A percentile compares a stretch with the other conserved stretches of the same genome.
Evolutionary conservation across 2,113 vertebrate species (phyloP).

Genomic region (Carassius auratus): DNA sequence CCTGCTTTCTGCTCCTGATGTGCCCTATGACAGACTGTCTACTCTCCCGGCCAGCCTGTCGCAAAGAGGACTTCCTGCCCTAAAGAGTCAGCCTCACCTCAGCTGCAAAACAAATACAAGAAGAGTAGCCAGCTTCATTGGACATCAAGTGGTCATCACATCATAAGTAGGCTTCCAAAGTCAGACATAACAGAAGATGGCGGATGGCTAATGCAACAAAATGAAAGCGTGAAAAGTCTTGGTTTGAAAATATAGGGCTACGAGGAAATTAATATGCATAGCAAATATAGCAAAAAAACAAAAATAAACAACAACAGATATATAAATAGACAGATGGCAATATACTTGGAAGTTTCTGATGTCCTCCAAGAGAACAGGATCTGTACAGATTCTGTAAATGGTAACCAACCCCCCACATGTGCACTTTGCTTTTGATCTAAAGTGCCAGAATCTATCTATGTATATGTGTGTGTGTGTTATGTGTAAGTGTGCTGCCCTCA

Average conservation of each 20-base stretch:
- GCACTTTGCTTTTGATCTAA: conserved; percentile 43
- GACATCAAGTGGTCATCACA: conserved; percentile 23
- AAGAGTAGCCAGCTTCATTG: conserved; percentile 24
- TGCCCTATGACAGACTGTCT: conserved; percentile 76
- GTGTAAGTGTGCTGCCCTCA: conserved; percentile 27
- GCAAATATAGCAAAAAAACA: background rate
- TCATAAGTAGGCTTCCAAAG: background rate
- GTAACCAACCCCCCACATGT: background rate
- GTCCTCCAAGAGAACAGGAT: too few relatives aligned
- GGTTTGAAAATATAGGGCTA: background rate
- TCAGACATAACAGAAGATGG: background rate
- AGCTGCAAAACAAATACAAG: conserved; percentile 56
- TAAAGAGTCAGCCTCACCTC: conserved; percentile 65
- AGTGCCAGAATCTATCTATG: conserved; percentile 15
- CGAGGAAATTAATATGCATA: background rate
- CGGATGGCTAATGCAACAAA: background rate
- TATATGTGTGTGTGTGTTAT: background rate
- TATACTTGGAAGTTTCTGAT: too few relatives aligned
- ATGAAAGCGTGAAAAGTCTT: background rate
- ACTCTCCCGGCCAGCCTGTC: conserved; percentile 67
- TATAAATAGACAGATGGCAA: too few relatives aligned
- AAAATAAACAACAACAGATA: too few relatives aligned
- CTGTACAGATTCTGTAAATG: too few relatives aligned
- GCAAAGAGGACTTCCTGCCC: conserved; percentile 57
- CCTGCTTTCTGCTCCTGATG: conserved; percentile 74